Conservation (phyloP, 2,113 vertebrate species). For the Pholis gunnellus region DNA sequence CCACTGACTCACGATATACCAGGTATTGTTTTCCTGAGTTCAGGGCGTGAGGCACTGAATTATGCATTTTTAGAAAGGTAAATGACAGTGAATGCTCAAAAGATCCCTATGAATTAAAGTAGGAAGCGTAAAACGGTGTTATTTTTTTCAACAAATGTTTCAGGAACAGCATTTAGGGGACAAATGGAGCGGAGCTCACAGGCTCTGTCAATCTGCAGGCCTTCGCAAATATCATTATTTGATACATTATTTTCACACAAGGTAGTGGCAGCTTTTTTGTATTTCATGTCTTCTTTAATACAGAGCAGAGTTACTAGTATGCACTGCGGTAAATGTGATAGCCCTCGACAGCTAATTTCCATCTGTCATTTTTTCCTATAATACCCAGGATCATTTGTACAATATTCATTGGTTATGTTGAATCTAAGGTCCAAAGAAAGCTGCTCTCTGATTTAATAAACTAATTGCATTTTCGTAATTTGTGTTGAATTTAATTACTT, state of each 20-base stretch:
- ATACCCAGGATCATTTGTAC: not conserved
- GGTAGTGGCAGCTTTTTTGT: constrained; percentile 16
- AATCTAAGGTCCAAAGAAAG: constrained; percentile 4
- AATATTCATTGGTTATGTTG: not conserved
- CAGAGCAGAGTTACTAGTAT: not conserved
- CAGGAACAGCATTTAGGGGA: not conserved
- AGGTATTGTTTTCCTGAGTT: constrained; percentile 42
- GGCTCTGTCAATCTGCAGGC: constrained; percentile 10
- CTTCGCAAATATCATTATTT: constrained; percentile 14
- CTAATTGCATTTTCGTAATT: constrained; percentile 9
- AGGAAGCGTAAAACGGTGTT: not conserved
- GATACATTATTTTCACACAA: constrained; percentile 12
- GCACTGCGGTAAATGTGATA: constrained; percentile 7
- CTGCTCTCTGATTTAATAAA: constrained; percentile 10
- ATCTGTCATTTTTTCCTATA: not conserved
- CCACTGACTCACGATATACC: constrained; percentile 3
- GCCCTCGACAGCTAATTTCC: constrained; percentile 22
- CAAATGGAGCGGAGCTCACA: not conserved
- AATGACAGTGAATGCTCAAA: constrained; percentile 48
- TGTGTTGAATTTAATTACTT: not conserved
- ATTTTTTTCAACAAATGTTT: constrained; percentile 1
- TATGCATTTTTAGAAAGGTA: constrained; percentile 55
- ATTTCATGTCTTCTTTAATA: constrained; percentile 11
- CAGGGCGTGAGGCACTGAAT: constrained; percentile 53
- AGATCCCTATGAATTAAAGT: constrained; percentile 26